Percentiles rank a stretch among this genome's conserved stretches.
phyloP scores from a whole-genome alignment of 2,797 vertebrate genomes.

The Sibirionetta formosa region DNA sequence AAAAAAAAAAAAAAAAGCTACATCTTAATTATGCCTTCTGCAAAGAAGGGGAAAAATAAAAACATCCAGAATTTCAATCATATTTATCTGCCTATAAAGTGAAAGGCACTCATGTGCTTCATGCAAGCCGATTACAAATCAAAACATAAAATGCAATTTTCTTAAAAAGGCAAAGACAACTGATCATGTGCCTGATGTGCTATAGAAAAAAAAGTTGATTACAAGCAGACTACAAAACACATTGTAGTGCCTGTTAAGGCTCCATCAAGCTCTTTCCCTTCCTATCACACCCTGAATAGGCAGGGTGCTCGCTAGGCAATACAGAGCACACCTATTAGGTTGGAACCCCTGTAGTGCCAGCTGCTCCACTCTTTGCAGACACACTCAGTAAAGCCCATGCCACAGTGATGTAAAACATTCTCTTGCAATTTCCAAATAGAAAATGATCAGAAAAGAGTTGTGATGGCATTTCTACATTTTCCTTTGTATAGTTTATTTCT shows the following conservation, averaged over 20 bases:
- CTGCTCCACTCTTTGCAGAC: neutral
- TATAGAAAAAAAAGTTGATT: neutral
- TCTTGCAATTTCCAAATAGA: neutral
- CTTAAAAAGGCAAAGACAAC: neutral
- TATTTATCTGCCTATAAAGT: neutral
- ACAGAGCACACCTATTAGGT: neutral
- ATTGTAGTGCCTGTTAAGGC: neutral
- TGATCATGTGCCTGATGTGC: neutral
- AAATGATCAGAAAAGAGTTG: neutral
- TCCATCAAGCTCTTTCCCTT: neutral
- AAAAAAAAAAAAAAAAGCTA: neutral
- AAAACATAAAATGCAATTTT: neutral
- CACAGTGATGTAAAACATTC: neutral
- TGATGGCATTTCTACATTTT: neutral
- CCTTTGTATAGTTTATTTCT: neutral
- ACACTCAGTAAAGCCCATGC: neutral
- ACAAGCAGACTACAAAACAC: neutral
- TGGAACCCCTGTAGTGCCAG: neutral
- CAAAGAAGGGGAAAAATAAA: neutral
- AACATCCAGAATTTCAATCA: accelerated
- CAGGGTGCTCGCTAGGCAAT: neutral
- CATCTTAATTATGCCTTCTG: neutral
- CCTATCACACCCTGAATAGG: neutral
- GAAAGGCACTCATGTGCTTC: neutral
- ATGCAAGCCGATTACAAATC: neutral